Percentiles rank a stretch among this genome's conserved stretches.
These are phyloP conservation scores for Papilio helenus DNA, from an alignment of 1,140 invertebrate species.

Conservation along the genomic window DNA sequence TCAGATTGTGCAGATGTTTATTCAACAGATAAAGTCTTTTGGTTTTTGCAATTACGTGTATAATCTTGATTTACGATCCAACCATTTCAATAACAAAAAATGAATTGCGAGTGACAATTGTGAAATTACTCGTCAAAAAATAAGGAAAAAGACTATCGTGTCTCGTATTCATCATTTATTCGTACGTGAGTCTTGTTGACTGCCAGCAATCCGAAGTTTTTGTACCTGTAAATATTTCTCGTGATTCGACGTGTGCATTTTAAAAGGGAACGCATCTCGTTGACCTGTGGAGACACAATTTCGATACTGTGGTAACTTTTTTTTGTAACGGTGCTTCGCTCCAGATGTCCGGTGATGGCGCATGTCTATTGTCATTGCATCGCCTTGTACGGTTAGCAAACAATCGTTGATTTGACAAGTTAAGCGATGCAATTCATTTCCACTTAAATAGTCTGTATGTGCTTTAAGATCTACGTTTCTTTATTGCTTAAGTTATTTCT, in stretches of 20 bases:
- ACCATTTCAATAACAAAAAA: not conserved
- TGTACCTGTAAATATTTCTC: slow-evolving; percentile 57
- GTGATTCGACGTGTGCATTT: slow-evolving; percentile 44
- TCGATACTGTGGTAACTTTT: slow-evolving; percentile 49
- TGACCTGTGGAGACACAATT: slow-evolving; percentile 53
- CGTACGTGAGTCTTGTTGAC: not conserved
- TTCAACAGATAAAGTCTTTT: not conserved
- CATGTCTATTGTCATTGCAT: slow-evolving; percentile 60
- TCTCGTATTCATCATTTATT: not conserved
- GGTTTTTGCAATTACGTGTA: no score
- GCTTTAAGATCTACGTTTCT: not conserved
- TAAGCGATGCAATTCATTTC: not conserved
- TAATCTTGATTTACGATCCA: slow-evolving; percentile 41
- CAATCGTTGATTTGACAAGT: slow-evolving; percentile 47
- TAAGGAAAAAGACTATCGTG: not conserved
- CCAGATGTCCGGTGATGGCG: slow-evolving; percentile 48
- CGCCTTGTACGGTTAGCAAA: slow-evolving; percentile 52
- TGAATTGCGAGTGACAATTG: not conserved
- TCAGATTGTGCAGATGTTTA: not conserved
- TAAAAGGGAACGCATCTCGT: slow-evolving; percentile 57
- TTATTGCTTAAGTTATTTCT: not conserved
- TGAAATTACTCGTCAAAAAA: not conserved
- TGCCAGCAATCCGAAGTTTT: not conserved
- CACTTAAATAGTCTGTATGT: slow-evolving; percentile 13
- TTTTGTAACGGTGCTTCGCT: slow-evolving; percentile 60